A percentile compares a stretch with the other conserved stretches of the same genome.
Evolutionary conservation across 2,797 vertebrate genomes (phyloP).

Genomic region (Nyctalus aviator): DNA sequence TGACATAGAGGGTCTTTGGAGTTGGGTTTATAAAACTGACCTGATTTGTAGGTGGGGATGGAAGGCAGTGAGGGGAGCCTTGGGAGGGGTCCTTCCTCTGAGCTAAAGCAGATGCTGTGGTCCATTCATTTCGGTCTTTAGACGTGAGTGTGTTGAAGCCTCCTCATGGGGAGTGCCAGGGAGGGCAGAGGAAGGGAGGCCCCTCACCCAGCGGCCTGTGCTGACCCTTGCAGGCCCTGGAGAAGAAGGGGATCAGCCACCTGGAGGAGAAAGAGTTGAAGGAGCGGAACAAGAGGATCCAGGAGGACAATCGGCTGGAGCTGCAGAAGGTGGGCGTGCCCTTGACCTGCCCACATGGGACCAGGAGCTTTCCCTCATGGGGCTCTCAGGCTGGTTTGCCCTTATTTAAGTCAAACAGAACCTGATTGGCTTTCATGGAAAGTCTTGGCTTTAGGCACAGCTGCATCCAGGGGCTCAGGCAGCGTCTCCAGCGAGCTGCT

Average conservation of each 20-base stretch:
- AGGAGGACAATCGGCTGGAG: conserved; percentile 98
- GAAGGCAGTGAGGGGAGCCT: neutral
- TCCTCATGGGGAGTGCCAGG: neutral
- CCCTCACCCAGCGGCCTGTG: accelerated
- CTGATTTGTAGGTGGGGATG: neutral
- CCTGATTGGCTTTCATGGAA: accelerated
- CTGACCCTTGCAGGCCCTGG: conserved; percentile 90
- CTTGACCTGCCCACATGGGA: accelerated
- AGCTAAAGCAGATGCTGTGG: neutral
- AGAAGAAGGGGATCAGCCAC: conserved; percentile 97
- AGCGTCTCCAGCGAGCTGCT: neutral
- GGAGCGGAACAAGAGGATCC: conserved; percentile 97
- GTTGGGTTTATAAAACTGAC: neutral
- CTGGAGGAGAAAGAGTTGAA: conserved; percentile 97
- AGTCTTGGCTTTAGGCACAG: neutral
- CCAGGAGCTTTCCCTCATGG: neutral
- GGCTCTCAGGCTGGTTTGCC: too few relatives aligned
- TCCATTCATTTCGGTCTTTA: accelerated
- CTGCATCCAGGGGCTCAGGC: neutral
- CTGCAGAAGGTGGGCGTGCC: conserved; percentile 93
- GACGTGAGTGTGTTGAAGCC: neutral
- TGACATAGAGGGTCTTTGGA: accelerated
- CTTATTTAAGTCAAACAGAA: neutral
- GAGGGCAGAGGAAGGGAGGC: accelerated
- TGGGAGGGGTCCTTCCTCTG: accelerated